Percentiles rank a stretch among this genome's conserved stretches.
Conservation (phyloP, 2,888 invertebrate genomes). For the Eulithis testata region DNA sequence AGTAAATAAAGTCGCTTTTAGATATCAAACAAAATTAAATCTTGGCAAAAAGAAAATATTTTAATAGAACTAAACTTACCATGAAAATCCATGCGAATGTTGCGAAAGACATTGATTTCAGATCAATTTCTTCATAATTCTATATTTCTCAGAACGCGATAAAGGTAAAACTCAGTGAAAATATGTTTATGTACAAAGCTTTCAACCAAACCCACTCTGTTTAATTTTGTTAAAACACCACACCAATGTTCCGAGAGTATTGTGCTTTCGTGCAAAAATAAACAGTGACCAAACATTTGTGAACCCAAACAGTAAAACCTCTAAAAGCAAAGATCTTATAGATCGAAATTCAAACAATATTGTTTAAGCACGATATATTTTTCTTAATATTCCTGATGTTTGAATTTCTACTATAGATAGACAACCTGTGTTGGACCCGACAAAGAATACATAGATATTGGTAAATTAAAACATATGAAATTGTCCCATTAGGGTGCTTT, state of each 20-base stretch:
- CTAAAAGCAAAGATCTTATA: conserved; percentile 17
- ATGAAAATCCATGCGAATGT: conserved; percentile 6
- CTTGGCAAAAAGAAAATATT: conserved; percentile 1
- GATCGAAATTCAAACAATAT: conserved; percentile 27
- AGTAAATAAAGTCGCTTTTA: conserved; percentile 4
- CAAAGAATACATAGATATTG: too few relatives aligned
- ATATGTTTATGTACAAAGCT: conserved; percentile 18
- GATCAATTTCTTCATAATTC: conserved; percentile 5
- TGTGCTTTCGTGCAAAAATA: conserved; percentile 31
- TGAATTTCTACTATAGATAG: conserved; percentile 1
- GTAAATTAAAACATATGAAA: too few relatives aligned
- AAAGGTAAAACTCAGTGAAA: conserved; percentile 11
- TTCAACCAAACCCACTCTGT: conserved; percentile 42
- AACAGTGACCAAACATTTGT: conserved; percentile 25
- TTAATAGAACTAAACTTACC: conserved; percentile 19
- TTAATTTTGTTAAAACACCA: conserved; percentile 41
- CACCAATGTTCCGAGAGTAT: conserved; percentile 29
- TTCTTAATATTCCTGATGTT: conserved; percentile 12
- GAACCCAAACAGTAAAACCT: conserved; percentile 24
- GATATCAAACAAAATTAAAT: background rate
- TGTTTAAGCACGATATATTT: too few relatives aligned
- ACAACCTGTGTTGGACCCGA: conserved; percentile 21
- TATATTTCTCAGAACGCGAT: background rate
- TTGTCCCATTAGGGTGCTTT: too few relatives aligned
- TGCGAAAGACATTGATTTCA: conserved; percentile 6